A percentile compares a stretch with the other conserved stretches of the same genome.
phyloP scores from a whole-genome alignment of 2,113 vertebrate species.

The Natator depressus region DNA sequence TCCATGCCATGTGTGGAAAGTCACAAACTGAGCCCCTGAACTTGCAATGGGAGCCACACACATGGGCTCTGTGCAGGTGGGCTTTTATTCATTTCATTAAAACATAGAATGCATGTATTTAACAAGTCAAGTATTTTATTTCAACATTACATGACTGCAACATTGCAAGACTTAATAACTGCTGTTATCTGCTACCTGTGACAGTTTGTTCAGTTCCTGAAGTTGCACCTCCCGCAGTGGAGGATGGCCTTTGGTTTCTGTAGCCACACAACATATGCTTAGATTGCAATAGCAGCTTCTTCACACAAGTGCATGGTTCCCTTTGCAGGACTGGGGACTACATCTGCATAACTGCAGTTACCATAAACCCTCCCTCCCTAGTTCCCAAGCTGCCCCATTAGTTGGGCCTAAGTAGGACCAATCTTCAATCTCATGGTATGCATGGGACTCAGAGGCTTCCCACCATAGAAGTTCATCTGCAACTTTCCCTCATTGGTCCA shows the following conservation, averaged over 20 bases:
- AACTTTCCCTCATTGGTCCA: neutral
- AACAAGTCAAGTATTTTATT: neutral
- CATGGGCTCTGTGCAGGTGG: neutral
- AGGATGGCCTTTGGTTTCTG: neutral
- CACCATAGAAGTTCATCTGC: neutral
- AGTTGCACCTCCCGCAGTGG: neutral
- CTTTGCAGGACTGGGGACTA: neutral
- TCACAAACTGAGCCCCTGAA: neutral
- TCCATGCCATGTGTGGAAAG: neutral
- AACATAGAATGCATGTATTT: neutral
- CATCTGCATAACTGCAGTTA: neutral
- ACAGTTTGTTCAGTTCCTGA: neutral
- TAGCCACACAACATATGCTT: neutral
- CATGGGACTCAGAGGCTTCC: conserved; percentile 40
- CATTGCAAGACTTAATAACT: neutral
- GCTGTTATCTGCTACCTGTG: neutral
- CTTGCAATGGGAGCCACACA: neutral
- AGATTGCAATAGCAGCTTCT: conserved; percentile 39
- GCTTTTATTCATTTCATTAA: neutral
- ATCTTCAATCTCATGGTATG: conserved; percentile 45
- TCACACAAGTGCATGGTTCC: neutral
- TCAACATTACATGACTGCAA: neutral
- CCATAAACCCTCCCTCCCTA: neutral
- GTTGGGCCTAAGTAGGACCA: conserved; percentile 48
- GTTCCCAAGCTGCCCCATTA: conserved; percentile 45